phyloP scores from a whole-genome alignment of 2,113 vertebrate species.

The Dipodomys spectabilis region DNA sequence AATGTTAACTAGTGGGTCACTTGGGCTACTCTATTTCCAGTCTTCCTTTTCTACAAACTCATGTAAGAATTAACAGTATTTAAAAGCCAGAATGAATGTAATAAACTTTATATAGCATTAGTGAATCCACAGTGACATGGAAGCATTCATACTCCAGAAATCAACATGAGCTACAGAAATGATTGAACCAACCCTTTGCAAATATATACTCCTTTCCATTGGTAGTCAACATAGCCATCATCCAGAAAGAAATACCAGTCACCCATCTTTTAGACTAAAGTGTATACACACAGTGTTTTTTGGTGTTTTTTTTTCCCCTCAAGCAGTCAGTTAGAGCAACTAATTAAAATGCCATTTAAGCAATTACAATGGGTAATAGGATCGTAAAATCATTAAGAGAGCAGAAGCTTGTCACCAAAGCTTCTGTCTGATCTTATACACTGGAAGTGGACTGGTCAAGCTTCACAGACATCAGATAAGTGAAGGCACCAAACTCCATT shows the following conservation, averaged over 20 bases:
- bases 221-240: background rate
- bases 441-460: background rate
- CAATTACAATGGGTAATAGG: conserved; percentile 50
- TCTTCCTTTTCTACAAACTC: background rate
- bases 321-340: conserved; percentile 46
- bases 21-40: background rate
- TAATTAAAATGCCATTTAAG: conserved; percentile 71
- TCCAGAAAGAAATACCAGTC: conserved; percentile 50
- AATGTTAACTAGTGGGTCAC: background rate
- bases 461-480: conserved; percentile 35
- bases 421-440: background rate
- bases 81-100: conserved; percentile 38
- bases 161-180: conserved; percentile 38
- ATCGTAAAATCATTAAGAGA: conserved; percentile 40
- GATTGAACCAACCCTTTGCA: conserved; percentile 20
- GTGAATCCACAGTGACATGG: background rate
- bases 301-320: background rate
- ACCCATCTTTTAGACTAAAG: conserved; percentile 68
- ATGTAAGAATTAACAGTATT: conserved; percentile 57
- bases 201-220: background rate
- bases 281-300: conserved; percentile 5
- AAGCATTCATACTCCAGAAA: conserved; percentile 36
- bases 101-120: conserved; percentile 27
- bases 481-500: conserved; percentile 14
- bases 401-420: conserved; percentile 44